These are phyloP conservation scores for Biston betularia DNA, from an alignment of 2,888 invertebrate species.

Conservation along the genomic window DNA sequence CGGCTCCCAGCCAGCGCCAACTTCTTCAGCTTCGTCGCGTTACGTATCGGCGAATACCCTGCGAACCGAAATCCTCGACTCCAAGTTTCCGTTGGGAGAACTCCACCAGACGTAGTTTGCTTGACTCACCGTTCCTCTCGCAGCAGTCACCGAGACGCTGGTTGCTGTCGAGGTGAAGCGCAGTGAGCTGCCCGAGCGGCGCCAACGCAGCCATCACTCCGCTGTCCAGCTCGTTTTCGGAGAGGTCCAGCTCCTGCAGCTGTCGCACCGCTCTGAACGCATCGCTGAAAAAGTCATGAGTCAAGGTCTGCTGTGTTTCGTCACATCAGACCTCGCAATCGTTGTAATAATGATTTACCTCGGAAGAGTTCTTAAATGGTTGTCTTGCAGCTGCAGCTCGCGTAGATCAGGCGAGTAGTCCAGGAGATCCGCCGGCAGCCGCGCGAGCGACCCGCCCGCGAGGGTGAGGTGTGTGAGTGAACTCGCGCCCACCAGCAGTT, in stretches of 20 bases:
- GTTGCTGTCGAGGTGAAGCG: constrained; percentile 2
- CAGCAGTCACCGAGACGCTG: constrained; percentile 6
- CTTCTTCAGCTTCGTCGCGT: not conserved
- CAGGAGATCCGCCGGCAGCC: not conserved
- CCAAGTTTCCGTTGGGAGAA: not conserved
- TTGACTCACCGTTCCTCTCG: not conserved
- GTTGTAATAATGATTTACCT: not conserved
- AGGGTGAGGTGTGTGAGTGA: not conserved
- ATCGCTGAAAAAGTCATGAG: too few species aligned
- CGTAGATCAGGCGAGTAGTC: not conserved
- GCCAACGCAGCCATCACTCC: not conserved
- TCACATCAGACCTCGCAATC: not conserved
- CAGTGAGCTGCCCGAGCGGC: not conserved
- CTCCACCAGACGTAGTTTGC: not conserved
- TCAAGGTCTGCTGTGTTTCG: not conserved
- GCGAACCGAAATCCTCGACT: not conserved
- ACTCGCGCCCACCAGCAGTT: not conserved
- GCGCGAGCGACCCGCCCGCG: not conserved
- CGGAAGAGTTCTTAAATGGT: not conserved
- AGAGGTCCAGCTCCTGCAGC: constrained; percentile 5
- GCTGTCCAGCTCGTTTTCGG: constrained; percentile 3
- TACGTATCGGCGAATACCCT: not conserved
- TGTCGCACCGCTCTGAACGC: not conserved
- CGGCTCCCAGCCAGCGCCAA: constrained; percentile 15
- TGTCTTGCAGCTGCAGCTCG: not conserved